These are phyloP conservation scores for Cactoblastis cactorum DNA, from an alignment of 2,888 invertebrate species.

Conservation along the genomic window DNA sequence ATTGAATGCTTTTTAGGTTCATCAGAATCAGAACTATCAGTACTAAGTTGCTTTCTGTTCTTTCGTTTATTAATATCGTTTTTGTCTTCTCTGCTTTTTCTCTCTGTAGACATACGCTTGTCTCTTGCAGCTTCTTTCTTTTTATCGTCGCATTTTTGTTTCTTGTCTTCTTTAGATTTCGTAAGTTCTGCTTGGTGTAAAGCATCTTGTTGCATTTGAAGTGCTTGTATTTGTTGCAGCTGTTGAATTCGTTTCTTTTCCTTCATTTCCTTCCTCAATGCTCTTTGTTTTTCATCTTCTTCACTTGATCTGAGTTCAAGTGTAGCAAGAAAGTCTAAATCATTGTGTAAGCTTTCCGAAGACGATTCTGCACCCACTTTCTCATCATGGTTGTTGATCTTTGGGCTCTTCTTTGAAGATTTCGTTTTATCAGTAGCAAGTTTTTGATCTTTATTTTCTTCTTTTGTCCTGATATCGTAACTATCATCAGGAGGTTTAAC, in stretches of 20 bases:
- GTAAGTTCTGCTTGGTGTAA: constrained; percentile 59
- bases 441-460: constrained; percentile 43
- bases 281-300: constrained; percentile 80
- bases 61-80: constrained; percentile 58
- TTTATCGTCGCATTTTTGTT: constrained; percentile 61
- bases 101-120: constrained; percentile 72
- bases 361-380: constrained; percentile 38
- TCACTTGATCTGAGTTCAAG: constrained; percentile 79
- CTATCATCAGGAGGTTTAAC: constrained; percentile 69
- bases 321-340: constrained; percentile 80
- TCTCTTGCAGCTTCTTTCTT: constrained; percentile 68
- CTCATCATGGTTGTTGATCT: constrained; percentile 47
- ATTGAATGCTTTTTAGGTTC: constrained; percentile 94
- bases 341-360: constrained; percentile 61
- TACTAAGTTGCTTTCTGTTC: constrained; percentile 71
- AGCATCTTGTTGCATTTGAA: constrained; percentile 71
- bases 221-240: constrained; percentile 69
- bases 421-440: constrained; percentile 42
- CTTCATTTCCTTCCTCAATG: constrained; percentile 76
- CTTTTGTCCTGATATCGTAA: constrained; percentile 59
- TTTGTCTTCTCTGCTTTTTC: constrained; percentile 74
- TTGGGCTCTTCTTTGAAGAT: constrained; percentile 44
- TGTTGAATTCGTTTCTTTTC: constrained; percentile 77
- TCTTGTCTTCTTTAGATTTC: constrained; percentile 68
- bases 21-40: constrained; percentile 86